Evolutionary conservation across 2,888 invertebrate genomes (phyloP), one percentile per base, ranked within the genome.

Genomic region (Acanthosepion esculentum): DNA sequence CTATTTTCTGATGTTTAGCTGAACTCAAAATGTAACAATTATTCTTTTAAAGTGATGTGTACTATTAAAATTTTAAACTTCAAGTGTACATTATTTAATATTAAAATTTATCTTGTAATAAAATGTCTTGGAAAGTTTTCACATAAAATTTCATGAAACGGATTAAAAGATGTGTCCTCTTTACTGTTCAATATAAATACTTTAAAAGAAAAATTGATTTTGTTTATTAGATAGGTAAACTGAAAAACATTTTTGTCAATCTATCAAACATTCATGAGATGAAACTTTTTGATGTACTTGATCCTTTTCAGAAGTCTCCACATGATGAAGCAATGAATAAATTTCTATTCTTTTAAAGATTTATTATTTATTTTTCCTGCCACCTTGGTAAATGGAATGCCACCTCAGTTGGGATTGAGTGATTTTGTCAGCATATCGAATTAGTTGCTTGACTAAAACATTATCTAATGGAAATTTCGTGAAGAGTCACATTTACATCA

Each of bases 391-490:
- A 78, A n/a, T 18, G 33, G n/a, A 78, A 78, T 15, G n/a, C 33
- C n/a, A 15, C 29, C 78, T 29, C 29, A 78, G 5, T 78, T 15
- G 12, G n/a, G n/a, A 78, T 78, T 15, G 78, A n/a, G n/a, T 78
- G n/a, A 78, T 78, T 78, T 78, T 78, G n/a, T 78, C 78, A 33
- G 78, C 78, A n/a, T n/a, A 78, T 78, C n/a, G 33, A 78, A 78
- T 78, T 78, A 78, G 78, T 78, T 33, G n/a, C n/a, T n/a, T 18
- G n/a, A 78, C 33, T n/a, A 33, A n/a, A 33, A 78, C 78, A 78
- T 78, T 78, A n/a, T n/a, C 33, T 78, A 78, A 78, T 78, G n/a
- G n/a, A n/a, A 78, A 33, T n/a, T 78, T 33, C 5, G n/a, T n/a
- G n/a, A 78, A 33, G 78, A n/a, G n/a, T 12, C 78, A 33, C 78